A percentile compares a stretch with the other conserved stretches of the same genome.
phyloP scores from a whole-genome alignment of 2,888 invertebrate genomes.

The Pterostichus niger region DNA sequence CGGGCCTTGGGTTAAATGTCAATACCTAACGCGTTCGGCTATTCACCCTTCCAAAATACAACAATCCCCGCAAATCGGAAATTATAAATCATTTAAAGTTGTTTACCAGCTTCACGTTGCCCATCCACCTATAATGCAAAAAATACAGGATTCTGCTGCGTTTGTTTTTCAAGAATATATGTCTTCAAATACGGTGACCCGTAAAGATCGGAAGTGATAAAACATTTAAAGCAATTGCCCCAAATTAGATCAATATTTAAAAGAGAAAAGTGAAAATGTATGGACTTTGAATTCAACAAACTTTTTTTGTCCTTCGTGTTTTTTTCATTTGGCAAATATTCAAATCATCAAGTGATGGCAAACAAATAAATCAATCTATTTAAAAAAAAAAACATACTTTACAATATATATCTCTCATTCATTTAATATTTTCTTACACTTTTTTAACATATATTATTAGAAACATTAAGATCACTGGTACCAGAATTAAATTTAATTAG shows the following conservation, averaged over 20 bases:
- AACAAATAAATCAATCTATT: too few relatives aligned
- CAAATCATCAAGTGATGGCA: too few relatives aligned
- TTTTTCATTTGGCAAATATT: too few relatives aligned
- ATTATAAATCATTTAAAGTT: slow-evolving; percentile 38
- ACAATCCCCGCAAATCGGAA: neutral
- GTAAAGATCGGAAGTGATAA: slow-evolving; percentile 2
- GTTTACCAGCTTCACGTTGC: slow-evolving; percentile 19
- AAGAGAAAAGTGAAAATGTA: neutral
- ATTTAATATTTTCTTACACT: too few relatives aligned
- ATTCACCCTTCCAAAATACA: neutral
- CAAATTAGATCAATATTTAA: slow-evolving; percentile 17
- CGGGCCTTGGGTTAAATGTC: slow-evolving; percentile 10
- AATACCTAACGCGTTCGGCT: neutral
- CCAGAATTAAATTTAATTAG: too few relatives aligned
- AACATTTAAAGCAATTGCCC: neutral
- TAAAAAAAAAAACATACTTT: too few relatives aligned
- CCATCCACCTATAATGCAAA: neutral
- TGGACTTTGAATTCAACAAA: too few relatives aligned
- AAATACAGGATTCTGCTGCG: too few relatives aligned
- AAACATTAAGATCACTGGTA: too few relatives aligned
- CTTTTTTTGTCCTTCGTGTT: too few relatives aligned
- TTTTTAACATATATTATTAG: too few relatives aligned
- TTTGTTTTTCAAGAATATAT: slow-evolving; percentile 1
- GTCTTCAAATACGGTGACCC: neutral
- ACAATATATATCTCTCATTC: too few relatives aligned